Base-by-base conservation (phyloP, 2,113 vertebrate species). In the Pteruthius melanotis region DNA sequence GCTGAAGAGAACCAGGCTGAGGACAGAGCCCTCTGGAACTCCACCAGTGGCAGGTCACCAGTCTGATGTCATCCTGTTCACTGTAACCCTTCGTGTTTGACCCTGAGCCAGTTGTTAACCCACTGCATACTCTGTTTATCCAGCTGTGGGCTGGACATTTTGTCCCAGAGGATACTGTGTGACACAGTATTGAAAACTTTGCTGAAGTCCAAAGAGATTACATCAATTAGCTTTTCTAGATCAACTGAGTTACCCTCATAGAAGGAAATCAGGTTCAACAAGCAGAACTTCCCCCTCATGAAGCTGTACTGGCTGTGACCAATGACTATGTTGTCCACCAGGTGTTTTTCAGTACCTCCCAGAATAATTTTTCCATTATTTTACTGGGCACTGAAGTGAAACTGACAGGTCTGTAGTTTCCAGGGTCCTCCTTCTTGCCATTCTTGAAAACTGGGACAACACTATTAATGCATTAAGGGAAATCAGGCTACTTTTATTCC, bases 301-400 rank as follows among this genome's bases (percentile, higher is more conserved):
- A 65, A 44, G 18, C 7, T 22, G 3, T 50, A 26, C 18, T 65
- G 33, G 15, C 31, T 71, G 13, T 49, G 49, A 56, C 13, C 75
- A 56, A 15, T 26, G 26, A 79, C 26, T 31, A 9, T 1, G 0
- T 44, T 33, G 27, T 57, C 15, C 1, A 0, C 10, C 37, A 37
- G 10, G 8, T 37, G 23, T 33, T 50, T 64, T 64, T 26, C 31
- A 49, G 18, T 26, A 49, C 10, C 35, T 57, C 11, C 35, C 14
- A 71, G 21, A 50, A 56, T 42, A 72, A 80, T 13, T 81, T 89
- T 65, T 66, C 27, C 28, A 14, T 66, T 50, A 33, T 74, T 57
- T 81, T 65, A 57, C 44, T 65, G 37, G 17, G 15, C 8, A 44
- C 12, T 50, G 26, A 57, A 57, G 42, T 15, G 15, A 1, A 2